phyloP scores from a whole-genome alignment of 2,797 vertebrate genomes.

The Acanthurus leucopareius region DNA sequence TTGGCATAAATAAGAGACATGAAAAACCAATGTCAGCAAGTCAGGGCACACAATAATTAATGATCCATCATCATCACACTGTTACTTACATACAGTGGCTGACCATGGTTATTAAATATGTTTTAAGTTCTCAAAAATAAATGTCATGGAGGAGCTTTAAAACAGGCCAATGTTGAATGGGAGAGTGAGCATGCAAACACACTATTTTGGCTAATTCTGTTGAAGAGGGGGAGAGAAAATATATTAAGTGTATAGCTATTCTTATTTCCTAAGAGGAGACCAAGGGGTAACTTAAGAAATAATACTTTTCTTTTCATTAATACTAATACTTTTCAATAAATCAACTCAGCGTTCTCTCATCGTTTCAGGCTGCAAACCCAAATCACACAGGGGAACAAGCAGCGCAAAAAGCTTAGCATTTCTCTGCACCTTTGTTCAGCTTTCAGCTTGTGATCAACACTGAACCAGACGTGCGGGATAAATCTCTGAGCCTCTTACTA shows the following conservation, averaged over 20 bases:
- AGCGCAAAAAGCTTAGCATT: constrained; percentile 61
- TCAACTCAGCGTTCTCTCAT: constrained; percentile 37
- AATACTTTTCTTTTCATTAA: no score
- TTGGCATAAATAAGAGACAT: constrained; percentile 57
- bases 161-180: constrained; percentile 53
- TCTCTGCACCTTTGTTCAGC: constrained; percentile 50
- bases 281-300: constrained; percentile 28
- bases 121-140: constrained; percentile 43
- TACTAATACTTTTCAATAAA: constrained; percentile 40
- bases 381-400: constrained; percentile 46
- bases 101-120: constrained; percentile 18
- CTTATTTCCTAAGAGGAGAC: constrained; percentile 42
- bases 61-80: constrained; percentile 26
- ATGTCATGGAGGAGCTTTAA: constrained; percentile 31
- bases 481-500: constrained; percentile 61
- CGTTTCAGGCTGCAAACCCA: constrained; percentile 62
- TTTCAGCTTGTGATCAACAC: constrained; percentile 56
- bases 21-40: constrained; percentile 40
- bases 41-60: constrained; percentile 63
- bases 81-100: constrained; percentile 29
- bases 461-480: constrained; percentile 53
- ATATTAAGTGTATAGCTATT: constrained; percentile 27
- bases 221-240: constrained; percentile 16
- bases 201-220: constrained; percentile 58
- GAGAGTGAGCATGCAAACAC: constrained; percentile 67